These are phyloP conservation scores for Palloptera scutellata DNA, from an alignment of 2,888 invertebrate genomes.

Conservation along the genomic window DNA sequence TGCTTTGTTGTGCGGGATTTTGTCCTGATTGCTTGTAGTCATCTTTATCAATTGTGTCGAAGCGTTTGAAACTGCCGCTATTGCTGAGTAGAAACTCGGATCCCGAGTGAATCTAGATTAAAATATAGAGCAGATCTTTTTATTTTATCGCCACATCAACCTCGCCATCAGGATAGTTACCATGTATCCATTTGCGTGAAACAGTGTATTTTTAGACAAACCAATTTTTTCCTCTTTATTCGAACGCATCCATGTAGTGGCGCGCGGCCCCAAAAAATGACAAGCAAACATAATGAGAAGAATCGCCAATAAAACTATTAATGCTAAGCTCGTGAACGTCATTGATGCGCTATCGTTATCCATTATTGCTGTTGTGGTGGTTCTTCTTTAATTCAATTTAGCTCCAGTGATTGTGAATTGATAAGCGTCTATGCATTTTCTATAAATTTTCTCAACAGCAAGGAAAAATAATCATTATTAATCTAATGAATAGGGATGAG, in stretches of 20 bases:
- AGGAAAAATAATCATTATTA: background rate
- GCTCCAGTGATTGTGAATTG: background rate
- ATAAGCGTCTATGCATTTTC: slow-evolving; percentile 13
- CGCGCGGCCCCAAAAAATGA: slow-evolving; percentile 60
- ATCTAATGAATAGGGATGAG: background rate
- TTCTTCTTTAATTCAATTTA: slow-evolving; percentile 4
- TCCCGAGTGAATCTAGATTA: slow-evolving; percentile 69
- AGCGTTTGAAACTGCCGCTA: slow-evolving; percentile 72
- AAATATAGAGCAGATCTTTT: background rate
- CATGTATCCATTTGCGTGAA: slow-evolving; percentile 74
- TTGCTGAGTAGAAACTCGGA: slow-evolving; percentile 71
- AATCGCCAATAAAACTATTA: slow-evolving; percentile 55
- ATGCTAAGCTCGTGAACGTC: slow-evolving; percentile 55
- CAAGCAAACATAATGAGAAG: slow-evolving; percentile 59
- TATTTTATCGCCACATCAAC: background rate
- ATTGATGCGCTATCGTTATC: slow-evolving; percentile 44
- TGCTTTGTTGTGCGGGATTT: slow-evolving; percentile 41
- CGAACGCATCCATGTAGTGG: slow-evolving; percentile 61
- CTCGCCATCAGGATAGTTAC: slow-evolving; percentile 62
- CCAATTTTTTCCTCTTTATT: slow-evolving; percentile 65
- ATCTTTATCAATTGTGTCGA: slow-evolving; percentile 71
- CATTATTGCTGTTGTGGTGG: slow-evolving; percentile 42
- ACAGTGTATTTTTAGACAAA: slow-evolving; percentile 65
- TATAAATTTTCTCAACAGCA: slow-evolving; percentile 2
- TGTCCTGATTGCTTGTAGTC: slow-evolving; percentile 65